Base-by-base conservation (phyloP, 1,140 invertebrate species). In the Paralvinella palmiformis region DNA sequence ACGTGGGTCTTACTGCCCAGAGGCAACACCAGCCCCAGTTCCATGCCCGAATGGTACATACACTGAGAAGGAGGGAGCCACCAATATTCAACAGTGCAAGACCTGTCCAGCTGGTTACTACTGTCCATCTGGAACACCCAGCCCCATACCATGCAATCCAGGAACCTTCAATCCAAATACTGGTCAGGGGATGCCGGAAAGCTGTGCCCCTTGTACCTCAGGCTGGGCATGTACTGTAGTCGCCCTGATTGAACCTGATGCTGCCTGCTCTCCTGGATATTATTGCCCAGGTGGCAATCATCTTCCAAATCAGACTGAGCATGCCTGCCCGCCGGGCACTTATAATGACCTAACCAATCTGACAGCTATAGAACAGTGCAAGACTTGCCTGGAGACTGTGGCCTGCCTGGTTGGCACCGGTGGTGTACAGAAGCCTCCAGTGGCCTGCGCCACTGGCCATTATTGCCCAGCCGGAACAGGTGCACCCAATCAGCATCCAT, bases 261-360 rank as follows among this genome's bases (percentile, higher is more conserved):
- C 68, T 29, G 70, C 70, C 1, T 79, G 77, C 59, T 69, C 69
- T n/a, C 73, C 73, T 17, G 77, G 77, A 1, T 75, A 77, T 64
- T 79, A 76, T 65, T 79, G 77, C 45, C 73, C 73, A 0, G 71
- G 68, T 13, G 73, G 71, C n/a, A 78, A 75, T 48, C 59, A 69
- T 45, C 66, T 68, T 4, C 69, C 71, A 17, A 73, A 72, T 33
- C 70, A 76, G 53, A 66, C 65, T 31, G 73, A 72, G 48, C 70
- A 74, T 68, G 71, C 73, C 6, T 79, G 77, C 44, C 77, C 77
- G n/a, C 70, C 75, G 10, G 77, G 77, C 13, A 75, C 68, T 3
- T 77, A 63, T 58, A 79, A 73, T 1, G 69, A 79, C 64, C 72
- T 68, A 57, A 71, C 69, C 64, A 79, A 78, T 60, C 68, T 76